Evolutionary conservation across 2,888 invertebrate species (phyloP), one percentile per base, ranked within the genome.

Genomic region (Eupithecia dodoneata): DNA sequence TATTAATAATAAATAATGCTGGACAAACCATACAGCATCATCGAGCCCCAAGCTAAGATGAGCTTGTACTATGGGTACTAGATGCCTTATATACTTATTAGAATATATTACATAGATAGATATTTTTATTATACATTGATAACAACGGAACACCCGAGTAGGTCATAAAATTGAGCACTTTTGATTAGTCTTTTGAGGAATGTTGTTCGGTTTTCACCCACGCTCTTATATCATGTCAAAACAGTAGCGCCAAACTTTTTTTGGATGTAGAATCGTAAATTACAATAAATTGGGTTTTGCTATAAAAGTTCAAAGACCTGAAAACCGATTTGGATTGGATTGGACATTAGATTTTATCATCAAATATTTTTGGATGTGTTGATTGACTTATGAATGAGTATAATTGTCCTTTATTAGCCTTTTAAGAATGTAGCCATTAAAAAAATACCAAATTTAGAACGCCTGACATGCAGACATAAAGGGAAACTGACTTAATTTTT

Each of bases 261-360:
- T 18, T 18, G 59, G 59, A 59, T 10, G 63, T 63, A 30, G 30
- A 63, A 63, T 63, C 63, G 12, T 63, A 63, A 63, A 63, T 63
- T 30, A 63, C 2, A 9, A 1, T 30, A 30, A 63, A 18, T 63
- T 63, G 30, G 3, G 30, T 30, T 63, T 30, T 30, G 18, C 63
- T 30, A 63, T 63, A 63, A 63, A 63, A 63, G 10, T 63, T 63
- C 12, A 63, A 63, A 63, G 63, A 12, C 9, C 63, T 63, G 10
- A 63, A 30, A 63, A 30, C 63, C 30, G 63, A 30, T 30, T 63
- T 63, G 30, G 63, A 63, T 10, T 6, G 4, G 7, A 44, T 18
- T 55, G 52, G 52, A 52, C 52, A 59, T 63, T 12, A 59, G 59
- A 63, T 63, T 63, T 63, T 30, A 63, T 63, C 63, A 59, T 18